Conservation (phyloP, 2,797 vertebrate genomes). For the Pangasius macronema region DNA sequence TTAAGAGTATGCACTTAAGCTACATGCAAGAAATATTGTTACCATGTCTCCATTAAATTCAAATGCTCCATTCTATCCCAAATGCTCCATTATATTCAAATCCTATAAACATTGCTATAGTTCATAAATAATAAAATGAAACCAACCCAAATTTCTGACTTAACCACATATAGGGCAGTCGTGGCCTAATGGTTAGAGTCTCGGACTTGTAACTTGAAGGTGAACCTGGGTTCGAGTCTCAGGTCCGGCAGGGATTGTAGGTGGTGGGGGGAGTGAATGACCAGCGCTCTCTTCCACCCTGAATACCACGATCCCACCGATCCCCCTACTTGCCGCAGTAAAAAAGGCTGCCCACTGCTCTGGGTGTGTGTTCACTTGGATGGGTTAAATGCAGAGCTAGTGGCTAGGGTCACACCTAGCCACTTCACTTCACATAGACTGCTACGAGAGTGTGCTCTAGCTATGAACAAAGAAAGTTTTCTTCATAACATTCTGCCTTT, state of each 20-base stretch:
- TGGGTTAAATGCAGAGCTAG: too few relatives aligned
- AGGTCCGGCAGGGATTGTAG: too few relatives aligned
- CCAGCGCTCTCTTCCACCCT: too few relatives aligned
- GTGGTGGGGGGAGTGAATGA: too few relatives aligned
- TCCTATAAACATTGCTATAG: neutral
- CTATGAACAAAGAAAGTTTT: neutral
- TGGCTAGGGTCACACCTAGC: too few relatives aligned
- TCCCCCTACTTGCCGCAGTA: too few relatives aligned
- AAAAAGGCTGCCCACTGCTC: too few relatives aligned
- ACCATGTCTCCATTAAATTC: neutral
- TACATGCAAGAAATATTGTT: neutral
- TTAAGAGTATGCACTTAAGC: neutral
- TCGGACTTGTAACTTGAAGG: too few relatives aligned
- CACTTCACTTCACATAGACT: neutral
- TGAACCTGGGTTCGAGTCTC: too few relatives aligned
- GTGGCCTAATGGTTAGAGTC: too few relatives aligned
- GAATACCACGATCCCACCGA: too few relatives aligned
- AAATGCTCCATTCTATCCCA: neutral
- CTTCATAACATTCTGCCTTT: neutral
- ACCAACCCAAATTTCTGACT: neutral
- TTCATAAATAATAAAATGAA: neutral
- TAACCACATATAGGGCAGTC: neutral
- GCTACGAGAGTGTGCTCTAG: neutral
- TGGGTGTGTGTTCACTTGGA: too few relatives aligned
- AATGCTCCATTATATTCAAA: neutral